Base-by-base conservation (phyloP, 2,888 invertebrate species). In the Diarsia rubi region DNA sequence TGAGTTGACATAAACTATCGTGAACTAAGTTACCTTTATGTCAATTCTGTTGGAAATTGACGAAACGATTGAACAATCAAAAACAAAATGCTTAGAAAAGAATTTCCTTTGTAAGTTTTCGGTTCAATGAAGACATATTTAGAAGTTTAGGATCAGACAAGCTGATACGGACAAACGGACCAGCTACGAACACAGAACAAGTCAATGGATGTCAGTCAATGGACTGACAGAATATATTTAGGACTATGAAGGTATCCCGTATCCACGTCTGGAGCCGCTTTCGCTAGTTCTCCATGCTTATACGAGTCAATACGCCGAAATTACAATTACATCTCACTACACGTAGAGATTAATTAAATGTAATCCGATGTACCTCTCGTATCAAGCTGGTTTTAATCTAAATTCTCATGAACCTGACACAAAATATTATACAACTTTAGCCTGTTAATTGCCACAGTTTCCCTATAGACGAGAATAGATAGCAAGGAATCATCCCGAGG, bases 401-500 rank as follows among this genome's bases (percentile, higher is more conserved):
- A 80, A 62, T 78, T 80, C 66, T 57, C 42, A 73, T 73, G 73
- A 66, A 64, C 47, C 45, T 44, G 42, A 75, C 45, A 54, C 42
- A 54, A 75, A 81, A 69, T 81, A 79, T 74, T 44, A 70, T 49
- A 77, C 37, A 73, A 80, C 47, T 73, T 78, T 24, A 49, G 52
- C 47, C 19, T 57, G 63, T 79, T 73, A 73, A 78, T 80, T 78
- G 54, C 47, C 47, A 63, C 68, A 24, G 65, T 71, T 64, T 67
- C 47, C 69, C 73, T 70, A 12, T n/a, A 63, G 73, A 66, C 64
- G 52, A 59, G 54, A 73, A 62, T 66, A 49, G 62, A 66, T 85
- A 75, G 79, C 77, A 66, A 80, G 80, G 66, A 66, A 66, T 63
- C 42, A 47, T 80, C 78, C 47, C 74, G 8, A 49, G 79, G 63